These are phyloP conservation scores for Rhyacichthys aspro DNA, from an alignment of 2,797 vertebrate genomes.

Conservation along the genomic window DNA sequence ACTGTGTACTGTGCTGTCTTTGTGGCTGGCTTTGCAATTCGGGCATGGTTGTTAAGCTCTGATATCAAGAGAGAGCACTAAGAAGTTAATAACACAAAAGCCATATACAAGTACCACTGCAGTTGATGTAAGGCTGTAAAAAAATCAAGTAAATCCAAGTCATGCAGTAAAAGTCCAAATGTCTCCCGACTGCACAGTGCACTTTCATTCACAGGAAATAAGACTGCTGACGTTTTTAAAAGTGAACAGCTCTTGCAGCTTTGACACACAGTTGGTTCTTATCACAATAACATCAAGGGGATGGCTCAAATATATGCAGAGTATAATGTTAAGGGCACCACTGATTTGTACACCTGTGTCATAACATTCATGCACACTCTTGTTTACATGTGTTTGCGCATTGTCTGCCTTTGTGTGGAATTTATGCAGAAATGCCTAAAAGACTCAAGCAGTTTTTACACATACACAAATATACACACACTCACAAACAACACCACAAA, in stretches of 20 bases:
- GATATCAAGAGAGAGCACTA: conserved; percentile 14
- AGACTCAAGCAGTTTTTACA: conserved; percentile 7
- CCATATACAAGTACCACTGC: neutral
- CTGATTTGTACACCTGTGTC: conserved; percentile 8
- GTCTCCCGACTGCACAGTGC: neutral
- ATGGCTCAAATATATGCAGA: neutral
- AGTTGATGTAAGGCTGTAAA: conserved; percentile 7
- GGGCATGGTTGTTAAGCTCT: conserved; percentile 26
- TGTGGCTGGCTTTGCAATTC: conserved; percentile 19
- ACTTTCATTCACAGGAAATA: conserved; percentile 2
- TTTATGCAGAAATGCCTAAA: neutral
- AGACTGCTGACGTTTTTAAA: neutral
- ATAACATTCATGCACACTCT: conserved; percentile 41
- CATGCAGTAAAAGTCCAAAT: neutral
- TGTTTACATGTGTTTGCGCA: conserved; percentile 13
- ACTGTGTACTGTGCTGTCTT: conserved; percentile 2
- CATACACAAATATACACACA: conserved; percentile 18
- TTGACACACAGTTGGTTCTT: neutral
- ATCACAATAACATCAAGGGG: neutral
- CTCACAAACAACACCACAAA: conserved; percentile 46
- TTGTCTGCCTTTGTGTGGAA: conserved; percentile 7
- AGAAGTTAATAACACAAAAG: conserved; percentile 18
- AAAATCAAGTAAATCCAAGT: conserved; percentile 18
- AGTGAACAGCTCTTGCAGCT: conserved; percentile 7
- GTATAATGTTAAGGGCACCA: neutral